Base-by-base conservation (phyloP, 2,888 invertebrate species). In the Lepeophtheirus nordmannii region DNA sequence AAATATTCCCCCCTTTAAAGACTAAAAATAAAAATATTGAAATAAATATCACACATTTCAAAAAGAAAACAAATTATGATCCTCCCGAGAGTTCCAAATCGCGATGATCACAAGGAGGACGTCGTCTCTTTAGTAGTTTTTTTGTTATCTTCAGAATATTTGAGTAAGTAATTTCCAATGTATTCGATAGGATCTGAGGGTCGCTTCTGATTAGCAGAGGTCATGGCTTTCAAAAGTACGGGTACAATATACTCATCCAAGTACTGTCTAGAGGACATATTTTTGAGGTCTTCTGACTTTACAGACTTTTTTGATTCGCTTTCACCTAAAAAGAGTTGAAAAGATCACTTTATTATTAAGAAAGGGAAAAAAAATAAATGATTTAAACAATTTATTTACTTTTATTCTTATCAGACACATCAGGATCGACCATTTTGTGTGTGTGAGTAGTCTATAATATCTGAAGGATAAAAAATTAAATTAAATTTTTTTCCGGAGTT, bases 151-250 rank as follows among this genome's bases (percentile, higher is more conserved):
- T 46, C 53, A 46, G 53, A 46, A 17, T 46, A 8, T 46, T 46
- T 46, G 14, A 46, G 17, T 46, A 46, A 46, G 17, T 46, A 46
- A 46, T 46, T 46, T 46, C 53, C 53, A n/a, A 46, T 46, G 53
- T 46, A 46, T 17, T 46, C 53, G 17, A 46, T 46, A 17, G 53
- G 53, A 46, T 46, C 53, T 17, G 53, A 14, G 53, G 53, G 53
- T 46, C 53, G 53, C 53, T 46, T 46, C 17, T 46, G 53, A 46
- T 46, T 46, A 17, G 53, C 53, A 46, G 53, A 46, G 53, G 53
- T 46, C 53, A 46, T 46, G 2, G 53, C 53, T 17, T 46, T 46
- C 8, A 46, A 46, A 46, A 46, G 53, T 14, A 46, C 53, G 53
- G 53, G 53, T 3, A 46, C 53, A 46, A 46, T 46, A 8, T 46